Evolutionary conservation across 2,797 vertebrate genomes (phyloP), one percentile per base, ranked within the genome.

Genomic region (Tiaroga cobitis): DNA sequence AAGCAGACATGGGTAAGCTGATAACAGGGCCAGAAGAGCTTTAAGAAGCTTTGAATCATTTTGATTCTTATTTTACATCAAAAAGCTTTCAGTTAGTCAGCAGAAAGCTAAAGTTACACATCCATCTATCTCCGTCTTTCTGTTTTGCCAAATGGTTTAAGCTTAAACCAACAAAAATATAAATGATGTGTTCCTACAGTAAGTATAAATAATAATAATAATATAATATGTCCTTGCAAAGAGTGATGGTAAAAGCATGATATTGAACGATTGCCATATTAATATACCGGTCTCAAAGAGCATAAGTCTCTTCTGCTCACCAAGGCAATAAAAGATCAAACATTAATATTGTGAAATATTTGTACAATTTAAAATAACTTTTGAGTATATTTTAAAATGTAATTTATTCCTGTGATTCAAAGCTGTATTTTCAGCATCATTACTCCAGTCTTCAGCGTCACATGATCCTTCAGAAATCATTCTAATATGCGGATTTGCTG

Each of bases 1-100:
- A 70, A 63, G 78, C n/a, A 26, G 32, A 29, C 54, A 68, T 75
- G 41, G 32, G 63, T 69, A 81, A 84, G 29, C 32, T 56, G 72
- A 84, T 68, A 59, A 72, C 13, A 49, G 34, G 39, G 56, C 19
- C 63, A 75, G 72, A 34, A 51, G 29, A 81, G 37, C 26, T 84
- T 63, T 77, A 37, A 81, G 82, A 61, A 41, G 72, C 51, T 65
- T 81, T 19, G 51, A 84, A 84, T 76, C 51, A 81, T 81, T 81
- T 69, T 41, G 54, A 63, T 9, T 76, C 67, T 76, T 59, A 75
- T 49, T 76, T 87, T 69, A 87, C 72, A 5, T 65, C 61, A 77
- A 59, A 77, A 78, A 46, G 39, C 29, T 81, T 81, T 81, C 32
- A 41, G 56, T 49, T 26, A 46, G n/a, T 46, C 49, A 43, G 9